phyloP scores from a whole-genome alignment of 2,888 invertebrate genomes.

The Gymnocheta viridis region DNA sequence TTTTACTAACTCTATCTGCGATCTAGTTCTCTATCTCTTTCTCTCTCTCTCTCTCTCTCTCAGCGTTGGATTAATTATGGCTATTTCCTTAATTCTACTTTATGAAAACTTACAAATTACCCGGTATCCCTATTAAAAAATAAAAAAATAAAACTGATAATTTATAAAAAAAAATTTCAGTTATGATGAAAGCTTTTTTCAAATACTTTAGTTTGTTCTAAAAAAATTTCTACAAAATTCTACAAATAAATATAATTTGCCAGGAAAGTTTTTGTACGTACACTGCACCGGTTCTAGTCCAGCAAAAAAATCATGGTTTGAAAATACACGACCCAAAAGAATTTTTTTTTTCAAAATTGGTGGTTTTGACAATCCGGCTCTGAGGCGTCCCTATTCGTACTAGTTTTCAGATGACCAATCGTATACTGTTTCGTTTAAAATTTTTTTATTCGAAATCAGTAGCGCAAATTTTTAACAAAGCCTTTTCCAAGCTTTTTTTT shows the following conservation, averaged over 20 bases:
- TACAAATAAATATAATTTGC: not conserved
- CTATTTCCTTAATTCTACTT: constrained; percentile 30
- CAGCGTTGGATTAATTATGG: not conserved
- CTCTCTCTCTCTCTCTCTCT: not conserved
- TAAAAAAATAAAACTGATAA: not conserved
- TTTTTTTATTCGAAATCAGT: no score
- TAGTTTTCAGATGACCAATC: no score
- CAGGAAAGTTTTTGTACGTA: not conserved
- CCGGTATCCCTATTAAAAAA: constrained; percentile 29
- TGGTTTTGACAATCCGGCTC: no score
- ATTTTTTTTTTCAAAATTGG: no score
- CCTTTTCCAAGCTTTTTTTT: no score
- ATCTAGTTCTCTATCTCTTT: not conserved
- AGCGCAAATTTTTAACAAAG: no score
- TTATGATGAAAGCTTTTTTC: constrained; percentile 57
- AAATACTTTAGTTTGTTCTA: constrained; percentile 45
- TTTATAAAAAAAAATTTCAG: constrained; percentile 17
- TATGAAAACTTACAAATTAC: constrained; percentile 42
- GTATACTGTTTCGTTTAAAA: no score
- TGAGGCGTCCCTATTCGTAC: no score
- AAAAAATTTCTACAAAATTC: constrained; percentile 42
- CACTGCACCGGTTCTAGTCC: not conserved
- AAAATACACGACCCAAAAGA: no score
- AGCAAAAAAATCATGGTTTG: no score
- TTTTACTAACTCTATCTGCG: not conserved